Percentiles rank a stretch among this genome's conserved stretches.
These are phyloP conservation scores for Anarrhichthys ocellatus DNA, from an alignment of 2,113 vertebrate species.

Conservation along the genomic window DNA sequence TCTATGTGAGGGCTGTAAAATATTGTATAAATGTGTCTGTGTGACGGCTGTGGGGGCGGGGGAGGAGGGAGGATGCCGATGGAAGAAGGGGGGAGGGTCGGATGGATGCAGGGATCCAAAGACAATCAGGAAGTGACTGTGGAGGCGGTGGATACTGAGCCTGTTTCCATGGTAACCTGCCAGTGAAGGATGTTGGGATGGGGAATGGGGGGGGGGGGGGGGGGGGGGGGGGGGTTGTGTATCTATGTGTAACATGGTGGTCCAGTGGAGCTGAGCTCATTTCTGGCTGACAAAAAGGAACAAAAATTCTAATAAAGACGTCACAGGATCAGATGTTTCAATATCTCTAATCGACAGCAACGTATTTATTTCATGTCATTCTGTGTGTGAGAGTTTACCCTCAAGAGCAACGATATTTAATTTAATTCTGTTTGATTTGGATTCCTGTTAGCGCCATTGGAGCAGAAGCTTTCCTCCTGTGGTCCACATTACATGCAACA, in stretches of 20 bases:
- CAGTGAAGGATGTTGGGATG: constrained; percentile 35
- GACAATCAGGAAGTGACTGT: constrained; percentile 74
- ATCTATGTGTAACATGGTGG: constrained; percentile 43
- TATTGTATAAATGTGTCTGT: constrained; percentile 31
- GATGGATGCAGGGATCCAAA: constrained; percentile 59
- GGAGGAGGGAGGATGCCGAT: constrained; percentile 14
- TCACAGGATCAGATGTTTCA: constrained; percentile 24
- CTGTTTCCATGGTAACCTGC: constrained; percentile 82
- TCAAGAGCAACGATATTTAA: neutral
- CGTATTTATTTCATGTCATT: constrained; percentile 12
- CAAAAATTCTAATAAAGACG: constrained; percentile 57
- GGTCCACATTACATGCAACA: neutral
- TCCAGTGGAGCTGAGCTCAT: constrained; percentile 39
- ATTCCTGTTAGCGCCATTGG: neutral
- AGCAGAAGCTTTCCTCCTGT: neutral
- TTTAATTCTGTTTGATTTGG: neutral
- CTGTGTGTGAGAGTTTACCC: neutral
- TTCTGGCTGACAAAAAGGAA: constrained; percentile 17
- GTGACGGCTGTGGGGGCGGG: constrained; percentile 34
- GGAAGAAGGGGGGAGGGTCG: constrained; percentile 9
- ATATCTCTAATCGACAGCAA: constrained; percentile 22
- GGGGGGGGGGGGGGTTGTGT: constrained; percentile 29
- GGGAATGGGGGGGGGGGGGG: constrained; percentile 15
- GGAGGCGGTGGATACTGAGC: constrained; percentile 66
- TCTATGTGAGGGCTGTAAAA: constrained; percentile 48